Evolutionary conservation across 2,888 invertebrate species (phyloP).

Genomic region (Heliconius ethilla): DNA sequence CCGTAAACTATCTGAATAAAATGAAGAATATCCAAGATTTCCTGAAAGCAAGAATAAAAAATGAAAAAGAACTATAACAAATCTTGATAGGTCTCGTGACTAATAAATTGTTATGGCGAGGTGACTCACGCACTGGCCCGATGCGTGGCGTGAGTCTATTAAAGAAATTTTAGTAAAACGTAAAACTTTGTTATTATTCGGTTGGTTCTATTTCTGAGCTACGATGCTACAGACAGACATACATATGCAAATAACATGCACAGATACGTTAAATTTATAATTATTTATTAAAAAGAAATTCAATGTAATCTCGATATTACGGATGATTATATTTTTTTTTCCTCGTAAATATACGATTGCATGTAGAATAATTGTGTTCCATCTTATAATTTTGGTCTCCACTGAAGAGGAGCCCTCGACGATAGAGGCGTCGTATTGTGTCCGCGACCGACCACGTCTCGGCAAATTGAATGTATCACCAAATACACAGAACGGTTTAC

Average conservation of each 20-base stretch:
- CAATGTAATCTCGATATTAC: too few relatives aligned
- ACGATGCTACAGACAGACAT: too few relatives aligned
- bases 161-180: background rate
- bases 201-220: background rate
- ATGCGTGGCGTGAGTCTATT: background rate
- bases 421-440: conserved; percentile 33
- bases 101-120: conserved; percentile 11
- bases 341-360: background rate
- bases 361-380: conserved; percentile 28
- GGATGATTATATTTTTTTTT: background rate
- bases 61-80: conserved; percentile 7
- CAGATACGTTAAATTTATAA: too few relatives aligned
- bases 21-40: conserved; percentile 10
- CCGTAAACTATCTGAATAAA: conserved; percentile 13
- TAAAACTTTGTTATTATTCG: background rate
- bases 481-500: conserved; percentile 16
- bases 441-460: conserved; percentile 33
- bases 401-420: conserved; percentile 25
- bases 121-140: background rate
- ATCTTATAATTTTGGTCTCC: conserved; percentile 30
- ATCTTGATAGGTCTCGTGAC: conserved; percentile 24
- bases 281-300: too few relatives aligned
- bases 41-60: conserved; percentile 16
- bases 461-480: conserved; percentile 37
- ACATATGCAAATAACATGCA: too few relatives aligned